Evolutionary conservation across 2,113 vertebrate species (phyloP).

Genomic region (Pardalotus punctatus): DNA sequence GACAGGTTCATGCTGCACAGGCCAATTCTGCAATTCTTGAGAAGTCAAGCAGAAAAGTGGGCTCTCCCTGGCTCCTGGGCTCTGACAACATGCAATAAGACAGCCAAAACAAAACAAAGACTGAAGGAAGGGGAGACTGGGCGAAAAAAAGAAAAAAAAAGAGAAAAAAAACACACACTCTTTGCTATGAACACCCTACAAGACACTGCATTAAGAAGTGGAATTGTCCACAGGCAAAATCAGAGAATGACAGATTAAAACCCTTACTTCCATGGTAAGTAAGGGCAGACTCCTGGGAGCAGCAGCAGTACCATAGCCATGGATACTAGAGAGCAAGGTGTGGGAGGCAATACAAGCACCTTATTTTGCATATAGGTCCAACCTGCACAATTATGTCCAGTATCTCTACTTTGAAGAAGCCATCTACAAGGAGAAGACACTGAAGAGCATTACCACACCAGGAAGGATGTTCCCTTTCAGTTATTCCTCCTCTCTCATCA

Average conservation of each 20-base stretch:
- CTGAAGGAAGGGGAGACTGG: not conserved
- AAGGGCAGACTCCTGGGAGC: not conserved
- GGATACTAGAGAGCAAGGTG: not conserved
- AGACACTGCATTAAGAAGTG: not conserved
- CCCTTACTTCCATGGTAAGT: not conserved
- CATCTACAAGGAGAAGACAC: not conserved
- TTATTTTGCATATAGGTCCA: not conserved
- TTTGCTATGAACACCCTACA: not conserved
- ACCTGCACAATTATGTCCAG: not conserved
- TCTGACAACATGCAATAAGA: not conserved
- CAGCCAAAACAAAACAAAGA: not conserved
- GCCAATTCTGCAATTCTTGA: not conserved
- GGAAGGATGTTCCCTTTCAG: not conserved
- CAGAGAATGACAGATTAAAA: not conserved
- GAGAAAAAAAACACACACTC: not conserved
- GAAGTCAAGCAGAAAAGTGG: not conserved
- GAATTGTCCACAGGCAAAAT: not conserved
- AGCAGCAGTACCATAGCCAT: not conserved
- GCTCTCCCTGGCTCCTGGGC: not conserved
- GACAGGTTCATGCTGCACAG: not conserved
- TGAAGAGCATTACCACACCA: not conserved
- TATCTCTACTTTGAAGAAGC: not conserved
- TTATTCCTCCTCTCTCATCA: not conserved
- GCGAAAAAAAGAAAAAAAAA: not conserved
- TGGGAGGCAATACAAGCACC: not conserved